A percentile compares a stretch with the other conserved stretches of the same genome.
Conservation (phyloP, 2,888 invertebrate species). For the Antitype chi region DNA sequence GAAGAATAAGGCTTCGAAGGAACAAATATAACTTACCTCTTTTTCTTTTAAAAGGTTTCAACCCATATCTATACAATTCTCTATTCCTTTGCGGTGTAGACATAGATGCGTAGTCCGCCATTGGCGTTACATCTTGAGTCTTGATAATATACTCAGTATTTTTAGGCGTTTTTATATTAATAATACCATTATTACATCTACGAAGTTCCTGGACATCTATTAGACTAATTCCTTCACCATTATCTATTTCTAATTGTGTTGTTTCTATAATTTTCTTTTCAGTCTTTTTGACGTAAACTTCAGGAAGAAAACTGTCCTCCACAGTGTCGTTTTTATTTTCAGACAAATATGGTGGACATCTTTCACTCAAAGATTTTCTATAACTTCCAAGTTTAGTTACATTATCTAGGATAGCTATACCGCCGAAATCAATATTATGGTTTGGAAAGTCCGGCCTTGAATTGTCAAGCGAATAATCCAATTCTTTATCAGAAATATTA, state of each 20-base stretch:
- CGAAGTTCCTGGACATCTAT: slow-evolving; percentile 28
- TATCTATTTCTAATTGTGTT: not conserved
- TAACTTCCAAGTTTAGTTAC: slow-evolving; percentile 53
- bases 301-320: slow-evolving; percentile 53
- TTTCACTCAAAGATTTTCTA: slow-evolving; percentile 51
- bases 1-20: too few relatives aligned
- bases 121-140: slow-evolving; percentile 90
- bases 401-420: slow-evolving; percentile 74
- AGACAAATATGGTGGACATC: slow-evolving; percentile 25
- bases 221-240: slow-evolving; percentile 17
- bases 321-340: slow-evolving; percentile 21
- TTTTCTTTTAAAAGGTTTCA: slow-evolving; percentile 92
- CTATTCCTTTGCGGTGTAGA: slow-evolving; percentile 89
- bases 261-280: slow-evolving; percentile 6
- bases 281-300: slow-evolving; percentile 51
- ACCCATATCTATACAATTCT: slow-evolving; percentile 92
- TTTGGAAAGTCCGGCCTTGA: slow-evolving; percentile 69
- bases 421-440: slow-evolving; percentile 74
- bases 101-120: slow-evolving; percentile 90
- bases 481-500: slow-evolving; percentile 91
- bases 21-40: slow-evolving; percentile 79
- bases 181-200: slow-evolving; percentile 43
- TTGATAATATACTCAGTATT: slow-evolving; percentile 88
- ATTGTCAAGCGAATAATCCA: slow-evolving; percentile 91
- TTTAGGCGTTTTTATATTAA: slow-evolving; percentile 78